Evolutionary conservation across 2,888 invertebrate genomes (phyloP).

Genomic region (Nematopogon swammerdamellus): DNA sequence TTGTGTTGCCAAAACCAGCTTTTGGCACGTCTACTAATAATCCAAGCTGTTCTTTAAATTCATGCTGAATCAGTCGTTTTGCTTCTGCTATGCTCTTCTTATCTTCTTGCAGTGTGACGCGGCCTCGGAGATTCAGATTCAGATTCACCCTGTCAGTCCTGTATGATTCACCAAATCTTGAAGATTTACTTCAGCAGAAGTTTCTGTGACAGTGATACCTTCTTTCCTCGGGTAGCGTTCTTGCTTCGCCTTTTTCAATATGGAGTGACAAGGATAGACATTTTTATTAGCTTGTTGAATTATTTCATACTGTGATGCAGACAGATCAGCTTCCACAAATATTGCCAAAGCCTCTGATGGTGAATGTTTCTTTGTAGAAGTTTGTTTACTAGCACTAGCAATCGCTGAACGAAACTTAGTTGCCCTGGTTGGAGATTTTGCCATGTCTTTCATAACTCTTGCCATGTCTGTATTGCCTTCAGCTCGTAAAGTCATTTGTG

Average conservation of each 20-base stretch:
- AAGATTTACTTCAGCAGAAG: conserved; percentile 3
- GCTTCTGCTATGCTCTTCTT: no score
- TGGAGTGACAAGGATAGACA: conserved; percentile 1
- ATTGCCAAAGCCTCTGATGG: conserved; percentile 2
- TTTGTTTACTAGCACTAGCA: neutral
- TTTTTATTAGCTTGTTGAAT: conserved; percentile 4
- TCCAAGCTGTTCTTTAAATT: no score
- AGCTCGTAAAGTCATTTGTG: conserved; percentile 4
- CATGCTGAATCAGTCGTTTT: no score
- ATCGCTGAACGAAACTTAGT: conserved; percentile 3
- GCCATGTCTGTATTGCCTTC: conserved; percentile 2
- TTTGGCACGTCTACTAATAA: neutral
- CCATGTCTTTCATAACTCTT: conserved; percentile 3
- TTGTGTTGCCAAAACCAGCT: conserved; percentile 1
- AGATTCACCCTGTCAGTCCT: neutral
- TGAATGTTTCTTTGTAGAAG: neutral
- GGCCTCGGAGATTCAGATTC: neutral
- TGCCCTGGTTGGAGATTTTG: conserved; percentile 4
- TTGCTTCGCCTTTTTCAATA: conserved; percentile 4
- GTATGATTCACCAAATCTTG: conserved; percentile 6
- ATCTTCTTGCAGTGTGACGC: neutral
- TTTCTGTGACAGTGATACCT: conserved; percentile 2
- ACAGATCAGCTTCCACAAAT: conserved; percentile 4
- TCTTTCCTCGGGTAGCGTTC: conserved; percentile 4
- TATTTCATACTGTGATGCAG: conserved; percentile 2